Percentiles rank a stretch among this genome's conserved stretches.
phyloP scores from a whole-genome alignment of 2,113 vertebrate species.

The Ibidorhyncha struthersii region DNA sequence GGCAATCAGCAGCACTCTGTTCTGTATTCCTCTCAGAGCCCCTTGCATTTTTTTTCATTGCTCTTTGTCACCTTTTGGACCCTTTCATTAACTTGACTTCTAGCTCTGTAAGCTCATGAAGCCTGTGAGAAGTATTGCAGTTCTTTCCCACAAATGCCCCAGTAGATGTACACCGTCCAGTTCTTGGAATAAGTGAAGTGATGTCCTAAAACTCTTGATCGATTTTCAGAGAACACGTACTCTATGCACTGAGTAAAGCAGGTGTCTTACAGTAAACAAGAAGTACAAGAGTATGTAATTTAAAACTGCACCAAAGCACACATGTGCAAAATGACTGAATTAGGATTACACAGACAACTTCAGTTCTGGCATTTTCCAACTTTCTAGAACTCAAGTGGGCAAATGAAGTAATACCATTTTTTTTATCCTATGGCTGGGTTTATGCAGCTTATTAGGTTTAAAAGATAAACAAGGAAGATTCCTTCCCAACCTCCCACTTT shows the following conservation, averaged over 20 bases:
- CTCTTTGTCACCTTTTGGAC: not conserved
- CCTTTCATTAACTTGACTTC: not conserved
- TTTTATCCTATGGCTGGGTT: not conserved
- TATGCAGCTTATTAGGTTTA: not conserved
- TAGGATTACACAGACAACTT: not conserved
- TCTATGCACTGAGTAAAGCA: not conserved
- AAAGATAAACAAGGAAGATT: not conserved
- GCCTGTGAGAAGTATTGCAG: not conserved
- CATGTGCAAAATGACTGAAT: not conserved
- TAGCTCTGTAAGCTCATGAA: not conserved
- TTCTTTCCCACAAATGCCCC: not conserved
- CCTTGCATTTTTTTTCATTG: not conserved
- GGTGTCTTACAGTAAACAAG: not conserved
- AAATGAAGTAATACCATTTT: not conserved
- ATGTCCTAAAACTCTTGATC: not conserved
- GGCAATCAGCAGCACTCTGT: not conserved
- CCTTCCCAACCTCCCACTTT: not conserved
- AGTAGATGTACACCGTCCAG: not conserved
- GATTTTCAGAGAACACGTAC: not conserved
- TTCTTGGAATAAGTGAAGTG: not conserved
- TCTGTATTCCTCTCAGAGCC: not conserved
- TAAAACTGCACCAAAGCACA: not conserved
- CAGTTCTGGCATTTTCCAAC: not conserved
- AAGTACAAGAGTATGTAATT: not conserved
- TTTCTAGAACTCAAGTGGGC: not conserved